Evolutionary conservation across 2,113 vertebrate genomes (phyloP).

Genomic region (Ramphastos sulfuratus): DNA sequence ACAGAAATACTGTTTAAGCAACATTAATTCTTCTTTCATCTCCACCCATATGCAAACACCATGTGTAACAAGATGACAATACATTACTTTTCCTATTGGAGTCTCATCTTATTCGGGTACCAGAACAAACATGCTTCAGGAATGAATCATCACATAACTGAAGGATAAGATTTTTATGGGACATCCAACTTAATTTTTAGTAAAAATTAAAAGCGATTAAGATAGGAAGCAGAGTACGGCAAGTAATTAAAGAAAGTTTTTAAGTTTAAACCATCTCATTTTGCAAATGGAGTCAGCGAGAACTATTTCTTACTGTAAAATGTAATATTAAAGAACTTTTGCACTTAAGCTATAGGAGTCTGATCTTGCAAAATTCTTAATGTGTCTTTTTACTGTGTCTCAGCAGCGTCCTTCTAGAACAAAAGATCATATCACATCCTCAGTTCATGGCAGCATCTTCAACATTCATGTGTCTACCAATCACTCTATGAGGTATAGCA

Average conservation of each 20-base stretch:
- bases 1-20: background rate
- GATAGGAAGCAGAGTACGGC: background rate
- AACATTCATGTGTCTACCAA: background rate
- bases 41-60: background rate
- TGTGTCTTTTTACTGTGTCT: background rate
- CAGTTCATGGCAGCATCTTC: background rate
- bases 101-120: background rate
- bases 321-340: background rate
- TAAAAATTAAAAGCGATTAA: conserved; percentile 6
- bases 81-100: background rate
- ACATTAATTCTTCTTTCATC: background rate
- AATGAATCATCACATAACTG: background rate
- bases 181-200: background rate
- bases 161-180: background rate
- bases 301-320: background rate
- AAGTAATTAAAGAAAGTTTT: background rate
- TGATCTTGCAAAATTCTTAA: background rate
- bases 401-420: background rate
- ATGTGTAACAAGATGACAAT: background rate
- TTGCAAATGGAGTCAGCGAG: background rate
- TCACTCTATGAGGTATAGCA: background rate
- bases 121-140: background rate
- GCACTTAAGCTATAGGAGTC: background rate
- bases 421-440: background rate
- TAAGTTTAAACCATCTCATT: background rate